Evolutionary conservation across 1,140 invertebrate species (phyloP), one percentile per base, ranked within the genome.

Genomic region (Gyrodactylus bullatarudis): DNA sequence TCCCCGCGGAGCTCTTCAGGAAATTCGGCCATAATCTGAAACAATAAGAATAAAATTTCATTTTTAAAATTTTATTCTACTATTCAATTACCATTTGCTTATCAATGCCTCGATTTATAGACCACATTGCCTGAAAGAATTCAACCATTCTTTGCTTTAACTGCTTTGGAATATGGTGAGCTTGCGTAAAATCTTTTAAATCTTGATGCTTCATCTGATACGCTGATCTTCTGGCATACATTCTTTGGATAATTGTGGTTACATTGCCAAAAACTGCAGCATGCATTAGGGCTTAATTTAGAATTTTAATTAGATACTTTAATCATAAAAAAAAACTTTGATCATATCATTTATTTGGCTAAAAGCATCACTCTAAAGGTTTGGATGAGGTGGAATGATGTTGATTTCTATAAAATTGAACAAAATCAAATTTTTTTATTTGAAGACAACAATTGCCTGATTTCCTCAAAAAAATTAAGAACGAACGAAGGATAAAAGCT

Each of bases 1-100:
- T 94, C 91, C 19, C 91, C 91, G 71, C 90, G 83, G 26, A 95
- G 83, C 79, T 94, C 91, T 79, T 94, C 90, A 0, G 91, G 91
- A 83, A 95, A 95, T 82, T 94, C 91, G 80, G 89, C 89, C 68
- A 95, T 82, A 70, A 90, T 90, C 91, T 94, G 81, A 24, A 73
- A 8, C 1, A 68, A 68, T 68, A 24, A 8, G 21, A 23, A n/a
- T 23, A 21, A 20, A 23, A 69, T n/a, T 8, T 8, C 2, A 69
- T 21, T 69, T 23, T 69, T 20, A 19, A 20, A 19, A 69, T 54
- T n/a, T n/a, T n/a, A n/a, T n/a, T n/a, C n/a, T n/a, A n/a, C n/a
- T n/a, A n/a, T n/a, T 1, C 19, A 69, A 68, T 69, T 77, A 80
- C 80, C 76, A 80, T 79, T 69, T 77, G 76, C 22, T 77, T 76